These are phyloP conservation scores for Periphyllus acericola DNA, from an alignment of 2,888 invertebrate species.

Conservation along the genomic window DNA sequence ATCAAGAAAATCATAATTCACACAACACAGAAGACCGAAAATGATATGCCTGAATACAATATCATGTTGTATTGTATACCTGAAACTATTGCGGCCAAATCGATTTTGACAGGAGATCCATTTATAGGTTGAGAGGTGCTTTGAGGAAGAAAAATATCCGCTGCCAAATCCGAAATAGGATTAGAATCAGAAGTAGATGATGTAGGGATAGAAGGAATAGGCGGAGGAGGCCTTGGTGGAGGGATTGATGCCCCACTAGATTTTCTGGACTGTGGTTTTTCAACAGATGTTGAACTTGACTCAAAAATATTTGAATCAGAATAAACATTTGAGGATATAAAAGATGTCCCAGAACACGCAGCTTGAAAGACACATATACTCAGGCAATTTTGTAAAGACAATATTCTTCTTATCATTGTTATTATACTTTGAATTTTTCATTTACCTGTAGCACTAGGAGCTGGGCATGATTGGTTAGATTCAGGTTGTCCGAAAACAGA, in stretches of 20 bases:
- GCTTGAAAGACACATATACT: conserved; percentile 55
- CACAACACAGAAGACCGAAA: conserved; percentile 51
- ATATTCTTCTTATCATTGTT: conserved; percentile 2
- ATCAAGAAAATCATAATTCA: conserved; percentile 52
- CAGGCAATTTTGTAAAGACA: conserved; percentile 53
- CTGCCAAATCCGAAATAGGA: conserved; percentile 64
- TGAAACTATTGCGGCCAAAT: conserved; percentile 41
- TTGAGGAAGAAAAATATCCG: conserved; percentile 65
- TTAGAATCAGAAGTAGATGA: conserved; percentile 63
- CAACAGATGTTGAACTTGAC: conserved; percentile 24
- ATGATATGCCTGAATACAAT: conserved; percentile 53
- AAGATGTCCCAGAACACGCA: conserved; percentile 52
- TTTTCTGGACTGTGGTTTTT: conserved; percentile 47
- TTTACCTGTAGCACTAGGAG: conserved; percentile 56
- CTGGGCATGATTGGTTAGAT: conserved; percentile 67
- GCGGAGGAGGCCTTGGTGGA: conserved; percentile 52
- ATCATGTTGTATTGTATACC: conserved; percentile 59
- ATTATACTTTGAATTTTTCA: conserved; percentile 3
- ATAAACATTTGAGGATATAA: conserved; percentile 43
- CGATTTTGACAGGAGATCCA: conserved; percentile 63
- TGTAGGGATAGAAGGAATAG: conserved; percentile 16
- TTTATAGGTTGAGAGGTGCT: conserved; percentile 63
- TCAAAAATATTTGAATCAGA: conserved; percentile 43
- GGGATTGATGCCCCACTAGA: conserved; percentile 50
- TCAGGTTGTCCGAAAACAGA: conserved; percentile 86